Base-by-base conservation (phyloP, 1,140 invertebrate species). In the Mizuhopecten yessoensis region DNA sequence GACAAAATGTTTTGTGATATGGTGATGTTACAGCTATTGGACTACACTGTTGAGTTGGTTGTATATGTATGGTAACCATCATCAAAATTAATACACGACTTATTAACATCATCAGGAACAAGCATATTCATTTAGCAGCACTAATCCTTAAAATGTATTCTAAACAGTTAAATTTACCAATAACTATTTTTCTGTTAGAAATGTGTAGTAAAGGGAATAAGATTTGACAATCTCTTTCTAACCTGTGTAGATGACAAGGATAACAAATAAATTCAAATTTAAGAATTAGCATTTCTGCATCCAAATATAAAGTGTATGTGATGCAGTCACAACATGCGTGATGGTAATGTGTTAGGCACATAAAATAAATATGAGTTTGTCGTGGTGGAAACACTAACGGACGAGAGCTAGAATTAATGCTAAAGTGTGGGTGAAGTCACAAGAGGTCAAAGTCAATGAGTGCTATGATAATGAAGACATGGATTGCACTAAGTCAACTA, bases 401-500 rank as follows among this genome's bases (percentile, higher is more conserved):
- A 17, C 17, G 42, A 45, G 42, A 45, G 1, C 1, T 45, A 13
- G 42, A 45, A 45, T 1, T 17, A 1, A 20, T 45, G 13, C 36
- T 39, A 39, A 39, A 39, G 9, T 15, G 42, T 7, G 9, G 42
- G 1, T 45, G 42, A 45, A 17, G 42, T 75, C 23, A 75, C 23
- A 75, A 20, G 57, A 29, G 57, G 57, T n/a, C 45, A 57, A 57
- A 23, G 45, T 57, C 17, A 57, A 15, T 7, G 45, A 75, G 17
- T 75, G 57, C 11, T 75, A 75, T 75, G 57, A 75, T n/a, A 75
- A 29, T n/a, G 57, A 90, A 34, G 87, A 89, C 88, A 92, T 86
- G 5, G 90, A 88, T 34, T 93, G 93, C 10, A 94, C 93, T 33
- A 96, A 89, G 49, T 96, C 95, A 9, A 95, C 93, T 34, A 96